These are phyloP conservation scores for Myotis myotis DNA, from an alignment of 2,797 vertebrate genomes.

Conservation along the genomic window DNA sequence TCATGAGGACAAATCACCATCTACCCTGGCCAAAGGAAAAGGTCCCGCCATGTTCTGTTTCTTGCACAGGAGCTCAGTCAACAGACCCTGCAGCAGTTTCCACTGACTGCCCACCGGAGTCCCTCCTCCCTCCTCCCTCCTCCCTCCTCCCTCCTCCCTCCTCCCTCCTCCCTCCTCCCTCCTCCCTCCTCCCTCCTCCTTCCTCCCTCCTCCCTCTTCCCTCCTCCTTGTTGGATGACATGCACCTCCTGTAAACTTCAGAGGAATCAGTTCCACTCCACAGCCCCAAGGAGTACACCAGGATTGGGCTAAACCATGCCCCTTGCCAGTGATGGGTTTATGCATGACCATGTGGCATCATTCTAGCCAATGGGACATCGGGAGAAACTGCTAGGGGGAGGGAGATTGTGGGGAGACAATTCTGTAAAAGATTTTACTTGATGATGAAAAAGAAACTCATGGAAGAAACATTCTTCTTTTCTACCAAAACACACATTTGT, in stretches of 20 bases:
- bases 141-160: neutral
- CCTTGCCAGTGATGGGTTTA: neutral
- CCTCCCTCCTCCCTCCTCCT: no score
- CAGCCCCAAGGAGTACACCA: neutral
- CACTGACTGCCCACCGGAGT: neutral
- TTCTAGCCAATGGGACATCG: neutral
- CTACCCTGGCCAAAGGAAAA: neutral
- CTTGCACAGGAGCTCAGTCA: neutral
- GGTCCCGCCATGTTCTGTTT: neutral
- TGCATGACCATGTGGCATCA: neutral
- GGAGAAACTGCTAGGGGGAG: neutral
- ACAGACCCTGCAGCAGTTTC: neutral
- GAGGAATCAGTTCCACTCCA: neutral
- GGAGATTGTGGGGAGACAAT: neutral
- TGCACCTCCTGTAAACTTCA: neutral
- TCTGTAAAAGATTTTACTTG: neutral
- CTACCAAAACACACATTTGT: neutral
- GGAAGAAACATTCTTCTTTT: neutral
- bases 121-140: neutral
- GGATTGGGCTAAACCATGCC: neutral
- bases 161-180: neutral
- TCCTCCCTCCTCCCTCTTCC: no score
- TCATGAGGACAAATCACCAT: neutral
- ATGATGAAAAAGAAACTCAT: neutral
- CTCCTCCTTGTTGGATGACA: neutral